Evolutionary conservation across 2,888 invertebrate genomes (phyloP).

Genomic region (Sphinx pinastri): DNA sequence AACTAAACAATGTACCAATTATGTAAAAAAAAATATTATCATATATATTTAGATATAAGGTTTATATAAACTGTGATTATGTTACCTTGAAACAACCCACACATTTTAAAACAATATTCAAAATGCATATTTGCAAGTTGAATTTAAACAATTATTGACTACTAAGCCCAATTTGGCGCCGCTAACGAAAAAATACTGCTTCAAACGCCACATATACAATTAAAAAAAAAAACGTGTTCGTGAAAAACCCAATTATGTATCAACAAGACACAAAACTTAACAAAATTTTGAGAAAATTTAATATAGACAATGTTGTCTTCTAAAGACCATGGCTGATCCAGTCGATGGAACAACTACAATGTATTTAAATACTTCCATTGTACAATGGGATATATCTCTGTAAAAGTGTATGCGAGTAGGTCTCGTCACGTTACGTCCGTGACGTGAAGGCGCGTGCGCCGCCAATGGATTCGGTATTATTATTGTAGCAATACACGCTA

Average conservation of each 20-base stretch:
- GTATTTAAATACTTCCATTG: neutral
- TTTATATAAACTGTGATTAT: too few species aligned
- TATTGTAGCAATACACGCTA: neutral
- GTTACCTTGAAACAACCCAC: too few species aligned
- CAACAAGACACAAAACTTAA: slow-evolving; percentile 1
- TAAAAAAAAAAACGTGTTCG: neutral
- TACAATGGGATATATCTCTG: neutral
- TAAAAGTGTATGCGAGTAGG: neutral
- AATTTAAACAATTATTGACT: neutral
- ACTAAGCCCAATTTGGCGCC: neutral
- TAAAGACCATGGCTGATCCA: slow-evolving; percentile 21
- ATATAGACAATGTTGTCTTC: neutral
- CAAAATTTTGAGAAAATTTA: neutral
- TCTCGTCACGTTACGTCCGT: neutral
- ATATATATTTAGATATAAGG: too few species aligned
- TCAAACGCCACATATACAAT: neutral
- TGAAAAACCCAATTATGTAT: neutral
- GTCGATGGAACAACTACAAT: slow-evolving; percentile 17
- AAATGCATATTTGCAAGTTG: neutral
- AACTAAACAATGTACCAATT: too few species aligned
- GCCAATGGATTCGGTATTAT: neutral
- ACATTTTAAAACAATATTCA: neutral
- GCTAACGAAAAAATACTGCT: neutral
- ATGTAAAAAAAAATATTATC: too few species aligned
- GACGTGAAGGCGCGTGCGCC: neutral